Percentiles rank a stretch among this genome's conserved stretches.
Conservation (phyloP, 1,140 invertebrate genomes). For the Papilio machaon region DNA sequence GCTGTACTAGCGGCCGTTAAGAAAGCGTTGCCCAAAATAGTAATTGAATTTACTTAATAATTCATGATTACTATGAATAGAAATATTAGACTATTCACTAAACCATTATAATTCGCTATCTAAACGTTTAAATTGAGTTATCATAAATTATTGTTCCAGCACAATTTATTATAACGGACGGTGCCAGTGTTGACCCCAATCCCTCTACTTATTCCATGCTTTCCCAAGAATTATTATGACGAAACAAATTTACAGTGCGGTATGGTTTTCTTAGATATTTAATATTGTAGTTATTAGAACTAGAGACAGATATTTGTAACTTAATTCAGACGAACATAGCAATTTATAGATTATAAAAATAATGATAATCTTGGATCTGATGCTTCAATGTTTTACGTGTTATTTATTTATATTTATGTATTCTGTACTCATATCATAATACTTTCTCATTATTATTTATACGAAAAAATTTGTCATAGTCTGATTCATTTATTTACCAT, state of each 20-base stretch:
- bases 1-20: too few relatives aligned
- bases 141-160: background rate
- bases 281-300: background rate
- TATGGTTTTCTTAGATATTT: background rate
- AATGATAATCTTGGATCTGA: background rate
- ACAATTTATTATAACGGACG: background rate
- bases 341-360: too few relatives aligned
- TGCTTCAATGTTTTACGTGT: background rate
- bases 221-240: background rate
- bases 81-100: too few relatives aligned
- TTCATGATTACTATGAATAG: too few relatives aligned
- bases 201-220: background rate
- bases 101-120: too few relatives aligned
- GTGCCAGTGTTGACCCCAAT: background rate
- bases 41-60: too few relatives aligned
- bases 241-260: background rate
- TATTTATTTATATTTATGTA: background rate
- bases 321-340: too few relatives aligned
- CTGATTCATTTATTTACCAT: constrained; percentile 2
- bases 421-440: background rate
- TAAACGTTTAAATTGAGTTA: too few relatives aligned
- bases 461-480: background rate
- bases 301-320: background rate
- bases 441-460: background rate
- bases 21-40: too few relatives aligned